Percentiles rank a stretch among this genome's conserved stretches.
Evolutionary conservation across 1,140 invertebrate genomes (phyloP).

Genomic region (Drosophila mojavensis): DNA sequence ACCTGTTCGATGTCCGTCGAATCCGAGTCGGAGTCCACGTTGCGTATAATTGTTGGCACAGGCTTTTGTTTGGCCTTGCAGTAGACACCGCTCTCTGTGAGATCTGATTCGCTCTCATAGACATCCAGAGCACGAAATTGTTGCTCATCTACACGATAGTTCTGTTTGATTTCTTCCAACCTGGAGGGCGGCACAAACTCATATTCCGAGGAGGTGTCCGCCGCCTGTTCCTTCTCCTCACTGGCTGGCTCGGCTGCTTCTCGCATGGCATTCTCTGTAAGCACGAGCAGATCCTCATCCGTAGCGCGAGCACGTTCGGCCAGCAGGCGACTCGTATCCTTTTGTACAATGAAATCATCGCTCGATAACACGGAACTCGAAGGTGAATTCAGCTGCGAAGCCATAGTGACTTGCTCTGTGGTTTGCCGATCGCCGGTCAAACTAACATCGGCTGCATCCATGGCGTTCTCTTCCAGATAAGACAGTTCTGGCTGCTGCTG

Average conservation of each 20-base stretch:
- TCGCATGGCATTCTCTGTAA: constrained; percentile 66
- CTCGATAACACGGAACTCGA: constrained; percentile 69
- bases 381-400: constrained; percentile 50
- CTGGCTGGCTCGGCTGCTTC: constrained; percentile 29
- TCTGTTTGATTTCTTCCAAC: constrained; percentile 56
- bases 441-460: constrained; percentile 68
- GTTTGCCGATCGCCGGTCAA: constrained; percentile 17
- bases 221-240: not conserved
- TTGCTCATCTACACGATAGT: constrained; percentile 72
- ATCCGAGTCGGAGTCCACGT: constrained; percentile 50
- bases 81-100: constrained; percentile 74
- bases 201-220: constrained; percentile 57
- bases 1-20: constrained; percentile 58
- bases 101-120: constrained; percentile 81
- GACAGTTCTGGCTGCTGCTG: constrained; percentile 2
- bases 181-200: constrained; percentile 69
- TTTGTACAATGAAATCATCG: constrained; percentile 81
- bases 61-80: constrained; percentile 60
- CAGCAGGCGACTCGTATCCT: constrained; percentile 63
- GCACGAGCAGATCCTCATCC: constrained; percentile 68
- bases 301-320: constrained; percentile 56
- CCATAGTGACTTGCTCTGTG: not conserved
- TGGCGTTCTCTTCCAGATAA: constrained; percentile 69
- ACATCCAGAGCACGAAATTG: constrained; percentile 78
- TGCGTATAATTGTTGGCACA: constrained; percentile 64